phyloP scores from a whole-genome alignment of 2,888 invertebrate genomes.

The Elegia similella region DNA sequence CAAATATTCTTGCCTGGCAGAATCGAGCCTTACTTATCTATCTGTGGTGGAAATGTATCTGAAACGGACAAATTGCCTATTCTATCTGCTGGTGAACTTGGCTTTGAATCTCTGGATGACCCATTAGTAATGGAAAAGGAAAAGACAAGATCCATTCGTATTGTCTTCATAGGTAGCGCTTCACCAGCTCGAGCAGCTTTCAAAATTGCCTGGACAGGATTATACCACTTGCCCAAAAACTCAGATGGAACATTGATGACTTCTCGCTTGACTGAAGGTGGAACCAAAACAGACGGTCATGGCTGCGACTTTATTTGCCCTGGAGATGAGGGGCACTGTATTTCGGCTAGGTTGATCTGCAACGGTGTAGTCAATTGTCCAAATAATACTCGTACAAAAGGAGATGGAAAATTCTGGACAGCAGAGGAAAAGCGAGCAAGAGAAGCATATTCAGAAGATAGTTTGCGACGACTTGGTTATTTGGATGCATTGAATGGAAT shows the following conservation, averaged over 20 bases:
- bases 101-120: conserved; percentile 80
- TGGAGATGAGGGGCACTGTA: conserved; percentile 90
- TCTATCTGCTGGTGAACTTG: conserved; percentile 88
- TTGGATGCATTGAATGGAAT: conserved; percentile 69
- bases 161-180: conserved; percentile 88
- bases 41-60: conserved; percentile 93
- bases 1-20: conserved; percentile 89
- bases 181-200: conserved; percentile 92
- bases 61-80: conserved; percentile 90
- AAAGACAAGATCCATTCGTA: conserved; percentile 84
- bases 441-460: conserved; percentile 82
- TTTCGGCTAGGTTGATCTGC: conserved; percentile 91
- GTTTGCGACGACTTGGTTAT: conserved; percentile 81
- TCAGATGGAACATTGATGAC: conserved; percentile 90
- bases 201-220: conserved; percentile 94
- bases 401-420: conserved; percentile 75
- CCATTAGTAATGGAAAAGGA: conserved; percentile 81
- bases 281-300: conserved; percentile 54
- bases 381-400: conserved; percentile 77
- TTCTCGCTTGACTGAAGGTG: conserved; percentile 86
- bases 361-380: conserved; percentile 95
- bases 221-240: conserved; percentile 92
- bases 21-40: conserved; percentile 88
- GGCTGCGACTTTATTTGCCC: conserved; percentile 94
- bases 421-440: conserved; percentile 74